Evolutionary conservation across 2,797 vertebrate species (phyloP).

Genomic region (Cossypha heuglini): DNA sequence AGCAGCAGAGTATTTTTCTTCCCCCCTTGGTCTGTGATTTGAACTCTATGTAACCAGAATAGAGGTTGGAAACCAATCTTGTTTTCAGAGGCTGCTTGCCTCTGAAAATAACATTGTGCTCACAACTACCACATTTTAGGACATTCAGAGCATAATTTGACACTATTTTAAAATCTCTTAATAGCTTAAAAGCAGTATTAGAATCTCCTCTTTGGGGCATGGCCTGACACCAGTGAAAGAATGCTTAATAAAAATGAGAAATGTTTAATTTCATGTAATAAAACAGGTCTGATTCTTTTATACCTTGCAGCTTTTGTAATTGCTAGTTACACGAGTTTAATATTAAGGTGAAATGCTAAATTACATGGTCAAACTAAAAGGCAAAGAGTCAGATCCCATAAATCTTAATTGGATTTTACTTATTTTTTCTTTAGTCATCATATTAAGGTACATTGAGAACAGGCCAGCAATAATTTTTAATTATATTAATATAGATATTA

Average conservation of each 20-base stretch:
- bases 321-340: neutral
- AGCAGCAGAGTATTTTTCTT: neutral
- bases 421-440: neutral
- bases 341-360: neutral
- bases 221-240: neutral
- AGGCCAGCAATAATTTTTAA: neutral
- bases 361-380: neutral
- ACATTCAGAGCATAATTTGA: neutral
- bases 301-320: neutral
- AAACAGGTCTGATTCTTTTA: neutral
- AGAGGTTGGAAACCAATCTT: neutral
- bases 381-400: neutral
- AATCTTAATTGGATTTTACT: neutral
- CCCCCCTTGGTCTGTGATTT: neutral
- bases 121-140: neutral
- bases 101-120: neutral
- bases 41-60: neutral
- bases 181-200: neutral
- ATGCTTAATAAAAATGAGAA: neutral
- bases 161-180: neutral
- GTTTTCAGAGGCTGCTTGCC: neutral
- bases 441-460: neutral
- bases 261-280: neutral
- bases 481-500: neutral
- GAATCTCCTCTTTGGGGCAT: neutral